Conservation (phyloP, 2,888 invertebrate species). For the Epinotia nisella region DNA sequence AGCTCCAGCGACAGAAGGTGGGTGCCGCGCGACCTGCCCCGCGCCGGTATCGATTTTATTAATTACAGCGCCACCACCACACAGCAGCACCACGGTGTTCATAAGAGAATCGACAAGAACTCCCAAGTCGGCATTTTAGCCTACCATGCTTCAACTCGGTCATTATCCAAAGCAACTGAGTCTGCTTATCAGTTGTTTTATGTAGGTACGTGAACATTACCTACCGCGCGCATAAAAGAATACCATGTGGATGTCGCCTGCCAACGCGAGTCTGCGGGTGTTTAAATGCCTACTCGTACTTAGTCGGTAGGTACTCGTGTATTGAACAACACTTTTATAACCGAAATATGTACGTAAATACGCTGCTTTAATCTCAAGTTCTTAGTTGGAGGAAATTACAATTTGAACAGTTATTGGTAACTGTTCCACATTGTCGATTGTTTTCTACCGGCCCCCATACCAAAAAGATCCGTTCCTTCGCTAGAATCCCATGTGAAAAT, state of each 20-base stretch:
- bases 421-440: not conserved
- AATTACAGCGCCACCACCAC: slow-evolving; percentile 2
- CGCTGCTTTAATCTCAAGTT: not conserved
- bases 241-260: not conserved
- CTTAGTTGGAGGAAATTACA: not conserved
- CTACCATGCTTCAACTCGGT: not conserved
- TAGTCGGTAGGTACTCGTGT: not conserved
- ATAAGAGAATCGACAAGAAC: not conserved
- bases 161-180: not conserved
- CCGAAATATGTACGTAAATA: not conserved
- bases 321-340: not conserved
- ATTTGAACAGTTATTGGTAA: not conserved
- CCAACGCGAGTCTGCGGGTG: not conserved
- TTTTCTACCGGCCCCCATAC: too few species aligned
- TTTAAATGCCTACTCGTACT: not conserved
- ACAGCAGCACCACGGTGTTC: not conserved
- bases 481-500: too few species aligned
- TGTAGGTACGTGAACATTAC: too few species aligned
- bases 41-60: not conserved
- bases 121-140: not conserved
- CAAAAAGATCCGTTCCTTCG: too few species aligned
- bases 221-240: not conserved
- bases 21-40: not conserved
- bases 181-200: not conserved
- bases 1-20: slow-evolving; percentile 2